Conservation (phyloP, 2,888 invertebrate genomes). For the Pseudoips prasinana region DNA sequence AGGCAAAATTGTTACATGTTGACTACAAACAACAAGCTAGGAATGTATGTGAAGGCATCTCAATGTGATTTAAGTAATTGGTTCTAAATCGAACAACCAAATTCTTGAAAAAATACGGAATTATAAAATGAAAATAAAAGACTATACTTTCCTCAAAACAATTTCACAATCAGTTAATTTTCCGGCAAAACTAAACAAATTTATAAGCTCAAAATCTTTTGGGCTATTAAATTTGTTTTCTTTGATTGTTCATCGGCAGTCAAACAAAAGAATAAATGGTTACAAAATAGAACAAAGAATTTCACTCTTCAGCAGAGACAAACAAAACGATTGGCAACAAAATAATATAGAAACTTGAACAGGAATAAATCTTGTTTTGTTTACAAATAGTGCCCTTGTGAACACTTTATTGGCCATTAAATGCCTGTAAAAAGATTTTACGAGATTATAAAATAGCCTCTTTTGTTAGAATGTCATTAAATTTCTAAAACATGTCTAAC, state of each 20-base stretch:
- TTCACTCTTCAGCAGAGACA: slow-evolving; percentile 14
- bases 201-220: slow-evolving; percentile 1
- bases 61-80: no score
- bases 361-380: slow-evolving; percentile 43
- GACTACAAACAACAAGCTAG: no score
- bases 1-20: no score
- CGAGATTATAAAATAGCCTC: slow-evolving; percentile 55
- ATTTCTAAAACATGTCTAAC: no score
- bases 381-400: slow-evolving; percentile 58
- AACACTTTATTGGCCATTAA: slow-evolving; percentile 69
- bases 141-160: no score
- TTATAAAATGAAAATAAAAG: no score
- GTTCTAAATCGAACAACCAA: no score
- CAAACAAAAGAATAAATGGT: slow-evolving; percentile 16
- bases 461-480: slow-evolving; percentile 39
- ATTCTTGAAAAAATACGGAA: no score
- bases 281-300: slow-evolving; percentile 19
- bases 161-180: no score
- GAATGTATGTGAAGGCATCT: no score
- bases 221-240: no score
- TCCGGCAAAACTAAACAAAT: no score
- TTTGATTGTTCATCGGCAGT: slow-evolving; percentile 1
- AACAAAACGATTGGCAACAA: slow-evolving; percentile 29
- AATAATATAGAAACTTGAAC: slow-evolving; percentile 28
- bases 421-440: slow-evolving; percentile 68